Evolutionary conservation across 2,888 invertebrate genomes (phyloP), one percentile per base, ranked within the genome.

Genomic region (Gortyna flavago): DNA sequence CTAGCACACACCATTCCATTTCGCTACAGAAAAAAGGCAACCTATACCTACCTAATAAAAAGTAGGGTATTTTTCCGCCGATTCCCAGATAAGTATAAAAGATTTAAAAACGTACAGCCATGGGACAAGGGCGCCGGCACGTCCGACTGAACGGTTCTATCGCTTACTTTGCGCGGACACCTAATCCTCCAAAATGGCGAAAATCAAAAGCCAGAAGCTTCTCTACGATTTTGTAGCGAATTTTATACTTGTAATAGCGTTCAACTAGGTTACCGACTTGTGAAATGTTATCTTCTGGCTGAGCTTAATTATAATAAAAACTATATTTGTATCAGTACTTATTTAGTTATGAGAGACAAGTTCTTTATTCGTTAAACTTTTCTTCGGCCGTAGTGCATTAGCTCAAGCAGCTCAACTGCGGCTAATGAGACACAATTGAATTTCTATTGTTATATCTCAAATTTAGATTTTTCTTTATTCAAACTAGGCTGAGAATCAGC

Each of bases 141-240:
- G 84, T 82, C 83, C 51, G 32, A 38, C 70, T 73, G 83, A 85
- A 85, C 83, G 75, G 41, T 75, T 79, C 79, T 70, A 82, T 82
- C 79, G 85, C 84, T 84, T 85, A 84, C 85, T 73, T 70, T 51
- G 74, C 78, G 78, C 72, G 83, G 83, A 82, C 82, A 75, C 75
- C 71, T 84, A 84, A 84, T 84, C 84, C 82, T 75, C 79, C 67
- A 71, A 82, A 84, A 85, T 70, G 75, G 70, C 72, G 70, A 82
- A 85, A 84, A 85, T 85, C 85, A 82, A 85, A 84, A 82, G 75
- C 70, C 79, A 71, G 64, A 70, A 85, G 82, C 75, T 81, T 76
- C 44, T 16, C 48, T 25, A 67, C 72, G 62, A 77, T 72, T 80
- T 84, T 72, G 69, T 70, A 66, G 65, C 57, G 57, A 72, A 67